phyloP scores from a whole-genome alignment of 2,888 invertebrate genomes.

The Cynaeus angustus region DNA sequence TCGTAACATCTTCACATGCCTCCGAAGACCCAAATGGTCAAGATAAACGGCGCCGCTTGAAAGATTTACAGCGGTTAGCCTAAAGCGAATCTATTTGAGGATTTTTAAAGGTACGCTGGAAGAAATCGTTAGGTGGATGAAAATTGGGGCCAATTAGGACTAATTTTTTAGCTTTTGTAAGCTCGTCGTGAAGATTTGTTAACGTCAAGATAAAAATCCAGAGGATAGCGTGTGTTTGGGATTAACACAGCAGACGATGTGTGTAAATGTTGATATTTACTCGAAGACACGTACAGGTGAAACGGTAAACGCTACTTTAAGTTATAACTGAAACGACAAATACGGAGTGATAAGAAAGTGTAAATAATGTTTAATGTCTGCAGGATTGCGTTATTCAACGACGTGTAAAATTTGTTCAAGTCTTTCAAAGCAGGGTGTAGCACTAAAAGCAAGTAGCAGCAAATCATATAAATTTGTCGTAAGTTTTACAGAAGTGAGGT shows the following conservation, averaged over 20 bases:
- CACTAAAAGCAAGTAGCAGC: too few relatives aligned
- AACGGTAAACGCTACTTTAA: constrained; percentile 31
- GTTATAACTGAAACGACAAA: constrained; percentile 31
- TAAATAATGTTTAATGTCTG: constrained; percentile 10
- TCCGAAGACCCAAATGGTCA: constrained; percentile 10
- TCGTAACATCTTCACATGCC: constrained; percentile 28
- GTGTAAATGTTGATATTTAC: constrained; percentile 37
- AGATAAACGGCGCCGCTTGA: constrained; percentile 27
- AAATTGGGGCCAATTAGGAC: constrained; percentile 43
- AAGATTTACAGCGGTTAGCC: constrained; percentile 31
- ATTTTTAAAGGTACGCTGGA: constrained; percentile 4
- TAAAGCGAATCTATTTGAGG: constrained; percentile 25
- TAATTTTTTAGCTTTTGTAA: constrained; percentile 23
- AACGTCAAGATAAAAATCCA: constrained; percentile 12
- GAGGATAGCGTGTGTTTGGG: constrained; percentile 8
- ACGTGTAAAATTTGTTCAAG: constrained; percentile 2
- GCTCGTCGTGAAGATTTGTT: constrained; percentile 19
- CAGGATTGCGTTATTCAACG: constrained; percentile 9
- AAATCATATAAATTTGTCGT: too few relatives aligned
- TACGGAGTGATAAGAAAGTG: constrained; percentile 19
- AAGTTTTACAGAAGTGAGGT: too few relatives aligned
- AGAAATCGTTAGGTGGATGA: constrained; percentile 9
- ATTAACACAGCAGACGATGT: constrained; percentile 2
- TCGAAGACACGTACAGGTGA: constrained; percentile 14
- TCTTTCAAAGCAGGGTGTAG: background rate